phyloP scores from a whole-genome alignment of 2,113 vertebrate species.

The Calidris pygmaea region DNA sequence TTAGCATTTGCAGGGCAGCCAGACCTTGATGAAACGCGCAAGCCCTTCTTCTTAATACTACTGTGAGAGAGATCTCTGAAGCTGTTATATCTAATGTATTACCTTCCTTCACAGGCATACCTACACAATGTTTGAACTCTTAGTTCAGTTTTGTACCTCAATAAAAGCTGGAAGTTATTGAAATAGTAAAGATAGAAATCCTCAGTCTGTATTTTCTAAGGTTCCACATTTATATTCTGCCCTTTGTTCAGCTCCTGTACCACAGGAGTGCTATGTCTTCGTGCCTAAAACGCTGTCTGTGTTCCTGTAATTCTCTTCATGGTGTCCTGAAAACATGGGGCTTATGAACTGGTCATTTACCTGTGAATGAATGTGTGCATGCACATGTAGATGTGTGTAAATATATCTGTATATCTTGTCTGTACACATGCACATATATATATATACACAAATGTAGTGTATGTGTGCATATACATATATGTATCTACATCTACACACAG shows the following conservation, averaged over 20 bases:
- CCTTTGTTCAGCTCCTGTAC: background rate
- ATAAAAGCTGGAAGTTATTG: background rate
- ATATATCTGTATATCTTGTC: background rate
- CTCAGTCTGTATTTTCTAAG: background rate
- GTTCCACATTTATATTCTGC: background rate
- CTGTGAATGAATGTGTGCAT: background rate
- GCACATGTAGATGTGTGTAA: background rate
- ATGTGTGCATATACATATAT: too few species aligned
- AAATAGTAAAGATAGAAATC: background rate
- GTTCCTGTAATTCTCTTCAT: background rate
- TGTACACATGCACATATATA: background rate
- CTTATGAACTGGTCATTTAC: background rate
- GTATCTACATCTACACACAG: background rate
- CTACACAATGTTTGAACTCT: background rate
- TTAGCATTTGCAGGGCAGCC: background rate
- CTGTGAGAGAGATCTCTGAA: background rate
- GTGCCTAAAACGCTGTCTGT: background rate
- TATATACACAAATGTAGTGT: background rate
- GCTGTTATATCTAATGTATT: background rate
- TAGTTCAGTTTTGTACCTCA: background rate
- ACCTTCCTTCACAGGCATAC: background rate
- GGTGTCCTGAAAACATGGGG: background rate
- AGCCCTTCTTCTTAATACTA: background rate
- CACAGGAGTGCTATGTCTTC: background rate
- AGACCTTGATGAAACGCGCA: background rate